Base-by-base conservation (phyloP, 2,797 vertebrate species). In the Tokudaia muenninki region DNA sequence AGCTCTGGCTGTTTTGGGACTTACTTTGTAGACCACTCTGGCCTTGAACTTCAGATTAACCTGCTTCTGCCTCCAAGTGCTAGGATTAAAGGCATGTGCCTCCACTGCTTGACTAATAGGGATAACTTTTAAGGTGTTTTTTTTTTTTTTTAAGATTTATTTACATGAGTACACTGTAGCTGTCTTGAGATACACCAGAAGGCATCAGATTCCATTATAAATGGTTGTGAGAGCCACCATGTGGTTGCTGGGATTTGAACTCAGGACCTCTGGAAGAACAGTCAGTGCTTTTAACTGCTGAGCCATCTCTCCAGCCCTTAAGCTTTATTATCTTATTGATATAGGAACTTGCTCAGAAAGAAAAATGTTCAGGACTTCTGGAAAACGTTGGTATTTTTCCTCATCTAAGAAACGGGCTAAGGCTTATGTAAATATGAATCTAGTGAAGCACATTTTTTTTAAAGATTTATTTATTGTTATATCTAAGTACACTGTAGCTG, bases 361-460 rank as follows among this genome's bases (percentile, higher is more conserved):
- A 41, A 86, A 86, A 78, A 55, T 87, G 31, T 9, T 78, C 6
- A 78, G 29, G 24, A 92, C 34, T 95, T 4, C 57, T 4, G 47
- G 50, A 77, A 77, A 94, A 55, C 93, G 21, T 55, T 87, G 79
- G 3, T 94, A 9, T 44, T 31, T 26, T 94, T 21, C 21, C 67
- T 93, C 50, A 70, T n/a, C 77, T 96, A 61, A 19, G 34, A 92
- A 91, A 50, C 16, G 57, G 50, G 21, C 5, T 96, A 91, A 37
- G 65, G 59, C 47, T 88, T 87, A 3, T 81, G 8, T 41, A 83
- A 93, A 26, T 74, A 41, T 63, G 65, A 26, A 72, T 63, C 70
- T 90, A 52, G 72, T 11, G 50, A 86, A 59, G 37, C 10, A 59
- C 41, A 50, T 89, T 77, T 77, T 37, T 86, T 47, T 11, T 47